phyloP scores from a whole-genome alignment of 2,888 invertebrate genomes.

The Smittia sp. region DNA sequence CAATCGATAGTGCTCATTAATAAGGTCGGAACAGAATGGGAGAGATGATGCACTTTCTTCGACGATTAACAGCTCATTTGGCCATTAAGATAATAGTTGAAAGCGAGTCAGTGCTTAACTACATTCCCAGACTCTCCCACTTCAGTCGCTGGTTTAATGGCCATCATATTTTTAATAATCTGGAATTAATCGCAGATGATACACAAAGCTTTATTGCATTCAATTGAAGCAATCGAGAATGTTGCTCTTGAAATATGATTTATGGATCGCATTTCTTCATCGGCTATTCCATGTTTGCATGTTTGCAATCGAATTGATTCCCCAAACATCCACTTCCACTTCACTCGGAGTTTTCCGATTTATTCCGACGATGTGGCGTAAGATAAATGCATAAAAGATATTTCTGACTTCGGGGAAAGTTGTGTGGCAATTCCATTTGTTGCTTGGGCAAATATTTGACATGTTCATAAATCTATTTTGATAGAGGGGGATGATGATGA shows the following conservation, averaged over 20 bases:
- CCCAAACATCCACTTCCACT: background rate
- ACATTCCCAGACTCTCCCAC: background rate
- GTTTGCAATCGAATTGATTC: conserved; percentile 16
- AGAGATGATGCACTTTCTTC: conserved; percentile 14
- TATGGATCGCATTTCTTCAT: conserved; percentile 2
- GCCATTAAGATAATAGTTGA: background rate
- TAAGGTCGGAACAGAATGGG: background rate
- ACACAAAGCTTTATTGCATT: conserved; percentile 12
- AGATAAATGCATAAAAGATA: conserved; percentile 19
- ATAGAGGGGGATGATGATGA: conserved; percentile 28
- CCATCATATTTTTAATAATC: background rate
- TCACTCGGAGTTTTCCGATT: background rate
- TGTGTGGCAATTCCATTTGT: conserved; percentile 11
- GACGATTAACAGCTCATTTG: conserved; percentile 5
- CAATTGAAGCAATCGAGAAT: conserved; percentile 26
- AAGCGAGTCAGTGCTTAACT: background rate
- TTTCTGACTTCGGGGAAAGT: conserved; percentile 22
- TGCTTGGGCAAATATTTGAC: conserved; percentile 34
- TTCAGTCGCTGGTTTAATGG: background rate
- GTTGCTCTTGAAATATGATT: conserved; percentile 26
- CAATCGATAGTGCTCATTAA: background rate
- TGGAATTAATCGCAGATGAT: conserved; percentile 34
- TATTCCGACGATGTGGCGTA: background rate
- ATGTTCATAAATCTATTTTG: conserved; percentile 42
- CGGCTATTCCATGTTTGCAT: background rate